Conservation (phyloP, 1,140 invertebrate genomes). For the Plodia interpunctella region DNA sequence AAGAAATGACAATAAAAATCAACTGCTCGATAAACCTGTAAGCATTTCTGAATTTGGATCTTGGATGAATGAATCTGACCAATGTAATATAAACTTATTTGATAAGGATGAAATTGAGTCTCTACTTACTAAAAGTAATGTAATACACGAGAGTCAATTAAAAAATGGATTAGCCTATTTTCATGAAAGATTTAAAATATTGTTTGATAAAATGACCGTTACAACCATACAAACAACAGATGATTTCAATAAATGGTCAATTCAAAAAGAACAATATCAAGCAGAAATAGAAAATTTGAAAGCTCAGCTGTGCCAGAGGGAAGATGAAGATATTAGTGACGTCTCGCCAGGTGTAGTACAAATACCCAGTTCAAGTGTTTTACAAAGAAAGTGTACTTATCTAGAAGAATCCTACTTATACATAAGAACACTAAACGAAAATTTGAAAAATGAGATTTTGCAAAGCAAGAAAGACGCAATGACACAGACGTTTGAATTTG, state of each 20-base stretch:
- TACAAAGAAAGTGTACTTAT: slow-evolving; percentile 58
- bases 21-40: slow-evolving; percentile 19
- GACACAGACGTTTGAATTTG: slow-evolving; percentile 45
- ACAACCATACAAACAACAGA: slow-evolving; percentile 47
- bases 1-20: slow-evolving; percentile 22
- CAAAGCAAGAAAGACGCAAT: slow-evolving; percentile 52
- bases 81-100: slow-evolving; percentile 35
- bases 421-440: slow-evolving; percentile 59
- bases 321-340: slow-evolving; percentile 54
- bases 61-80: slow-evolving; percentile 42
- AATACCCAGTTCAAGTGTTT: slow-evolving; percentile 20
- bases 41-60: slow-evolving; percentile 41
- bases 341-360: slow-evolving; percentile 49
- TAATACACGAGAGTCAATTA: slow-evolving; percentile 49
- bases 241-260: slow-evolving; percentile 55
- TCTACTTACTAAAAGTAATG: slow-evolving; percentile 36
- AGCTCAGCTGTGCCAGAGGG: slow-evolving; percentile 33
- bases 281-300: slow-evolving; percentile 65
- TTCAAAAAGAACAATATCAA: slow-evolving; percentile 68
- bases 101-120: slow-evolving; percentile 41
- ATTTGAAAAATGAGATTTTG: slow-evolving; percentile 59
- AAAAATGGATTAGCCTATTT: slow-evolving; percentile 64
- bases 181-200: slow-evolving; percentile 56
- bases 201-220: slow-evolving; percentile 60
- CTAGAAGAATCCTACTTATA: slow-evolving; percentile 63